A percentile compares a stretch with the other conserved stretches of the same genome.
phyloP scores from a whole-genome alignment of 1,140 invertebrate genomes.

The Galleria mellonella region DNA sequence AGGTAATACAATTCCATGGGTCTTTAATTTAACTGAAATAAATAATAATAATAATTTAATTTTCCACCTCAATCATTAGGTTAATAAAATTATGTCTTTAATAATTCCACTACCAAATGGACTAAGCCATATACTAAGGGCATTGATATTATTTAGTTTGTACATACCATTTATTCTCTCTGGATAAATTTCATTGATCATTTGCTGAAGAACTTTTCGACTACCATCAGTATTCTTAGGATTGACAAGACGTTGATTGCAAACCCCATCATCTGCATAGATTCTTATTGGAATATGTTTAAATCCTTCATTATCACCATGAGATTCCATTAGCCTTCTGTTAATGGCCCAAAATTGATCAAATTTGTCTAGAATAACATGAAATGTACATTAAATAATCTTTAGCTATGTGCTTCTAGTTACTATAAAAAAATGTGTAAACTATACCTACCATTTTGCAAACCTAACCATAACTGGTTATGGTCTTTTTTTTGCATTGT shows the following conservation, averaged over 20 bases:
- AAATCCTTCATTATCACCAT: slow-evolving; percentile 85
- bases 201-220: slow-evolving; percentile 82
- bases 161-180: slow-evolving; percentile 71
- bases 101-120: too few species aligned
- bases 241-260: slow-evolving; percentile 85
- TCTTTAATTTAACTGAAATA: slow-evolving; percentile 84
- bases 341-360: slow-evolving; percentile 99
- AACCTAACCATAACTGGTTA: slow-evolving; percentile 95
- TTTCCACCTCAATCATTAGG: too few species aligned
- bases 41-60: slow-evolving; percentile 5
- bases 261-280: slow-evolving; percentile 86
- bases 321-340: slow-evolving; percentile 93
- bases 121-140: too few species aligned
- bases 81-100: too few species aligned
- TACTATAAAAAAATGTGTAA: neutral
- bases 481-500: slow-evolving; percentile 99
- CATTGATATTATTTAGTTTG: too few species aligned
- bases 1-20: slow-evolving; percentile 93
- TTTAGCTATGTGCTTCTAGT: too few species aligned
- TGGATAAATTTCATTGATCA: slow-evolving; percentile 83
- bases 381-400: too few species aligned
- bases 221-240: slow-evolving; percentile 84
- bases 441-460: slow-evolving; percentile 86
- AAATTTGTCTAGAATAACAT: slow-evolving; percentile 88
- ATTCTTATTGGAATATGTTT: slow-evolving; percentile 95